A percentile compares a stretch with the other conserved stretches of the same genome.
Evolutionary conservation across 2,888 invertebrate species (phyloP).

Genomic region (Lagria hirta): DNA sequence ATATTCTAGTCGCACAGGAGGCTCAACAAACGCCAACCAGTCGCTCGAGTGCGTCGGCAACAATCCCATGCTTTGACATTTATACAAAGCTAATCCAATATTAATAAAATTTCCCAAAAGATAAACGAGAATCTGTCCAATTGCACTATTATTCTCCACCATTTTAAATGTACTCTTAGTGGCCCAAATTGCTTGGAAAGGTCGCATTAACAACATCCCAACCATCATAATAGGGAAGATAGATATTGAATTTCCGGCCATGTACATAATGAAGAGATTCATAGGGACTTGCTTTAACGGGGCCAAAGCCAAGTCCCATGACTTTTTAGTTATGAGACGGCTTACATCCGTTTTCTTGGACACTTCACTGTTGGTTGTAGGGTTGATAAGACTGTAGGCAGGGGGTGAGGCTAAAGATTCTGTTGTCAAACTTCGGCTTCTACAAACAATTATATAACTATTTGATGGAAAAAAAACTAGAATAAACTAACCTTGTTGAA

Average conservation of each 20-base stretch:
- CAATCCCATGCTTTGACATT: constrained; percentile 97
- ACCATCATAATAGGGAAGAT: constrained; percentile 99
- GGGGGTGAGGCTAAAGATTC: constrained; percentile 72
- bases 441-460: constrained; percentile 31
- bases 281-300: constrained; percentile 97
- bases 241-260: constrained; percentile 99
- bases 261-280: constrained; percentile 99
- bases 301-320: constrained; percentile 95
- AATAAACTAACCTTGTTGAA: constrained; percentile 46
- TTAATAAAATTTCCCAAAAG: constrained; percentile 92
- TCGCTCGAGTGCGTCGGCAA: constrained; percentile 96
- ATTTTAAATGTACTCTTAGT: constrained; percentile 90
- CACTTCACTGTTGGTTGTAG: constrained; percentile 73
- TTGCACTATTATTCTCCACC: constrained; percentile 89
- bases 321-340: constrained; percentile 86
- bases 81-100: constrained; percentile 88
- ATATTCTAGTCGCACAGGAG: constrained; percentile 80
- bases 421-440: constrained; percentile 32
- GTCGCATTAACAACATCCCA: constrained; percentile 96
- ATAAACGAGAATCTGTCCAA: constrained; percentile 90
- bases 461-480: too few relatives aligned
- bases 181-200: constrained; percentile 91
- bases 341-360: constrained; percentile 81
- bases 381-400: constrained; percentile 76
- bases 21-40: constrained; percentile 96